Evolutionary conservation across 2,888 invertebrate genomes (phyloP), one percentile per base, ranked within the genome.

Genomic region (Plebejus melissa): DNA sequence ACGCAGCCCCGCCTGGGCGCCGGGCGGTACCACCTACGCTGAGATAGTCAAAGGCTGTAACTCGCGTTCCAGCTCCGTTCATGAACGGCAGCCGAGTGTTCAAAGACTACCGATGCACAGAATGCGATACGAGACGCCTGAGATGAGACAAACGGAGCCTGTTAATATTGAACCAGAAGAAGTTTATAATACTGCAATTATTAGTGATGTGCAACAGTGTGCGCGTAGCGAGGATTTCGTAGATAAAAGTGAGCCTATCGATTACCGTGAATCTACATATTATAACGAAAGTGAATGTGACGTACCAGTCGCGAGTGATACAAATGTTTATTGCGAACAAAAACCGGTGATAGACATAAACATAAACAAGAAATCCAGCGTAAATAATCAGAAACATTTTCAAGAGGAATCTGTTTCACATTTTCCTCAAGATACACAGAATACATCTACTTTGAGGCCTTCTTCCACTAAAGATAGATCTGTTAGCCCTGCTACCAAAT

Each of bases 11-110:
- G 95, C 96, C 85, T 97, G 97, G 97, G 86, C 93, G 69, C 96
- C 96, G 3, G 96, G 96, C 50, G 95, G 95, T 38, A 95, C 96
- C 74, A 95, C 97, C 72, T 97, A 97, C 87, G 97, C 97, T 74
- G 97, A 97, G 88, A 96, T 97, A 79, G 94, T 97, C 78, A 95
- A 95, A 81, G 97, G 97, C 91, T 83, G 83, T 79, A 83, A 85
- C 83, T 90, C 89, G 70, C 84, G 92, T 79, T 89, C 91, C 78
- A 87, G 88, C 83, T 88, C 92, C 74, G 83, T 84, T 16, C 83
- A 84, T 77, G 86, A 87, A 57, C 81, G 86, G 76, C 82, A 83
- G 54, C 82, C 83, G 76, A 83, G 86, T 77, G 82, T 83, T 41
- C 84, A 82, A 38, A 81, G 83, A 79, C 79, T 79, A 58, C 79